phyloP scores from a whole-genome alignment of 2,113 vertebrate species.

The Ciconia stormi region DNA sequence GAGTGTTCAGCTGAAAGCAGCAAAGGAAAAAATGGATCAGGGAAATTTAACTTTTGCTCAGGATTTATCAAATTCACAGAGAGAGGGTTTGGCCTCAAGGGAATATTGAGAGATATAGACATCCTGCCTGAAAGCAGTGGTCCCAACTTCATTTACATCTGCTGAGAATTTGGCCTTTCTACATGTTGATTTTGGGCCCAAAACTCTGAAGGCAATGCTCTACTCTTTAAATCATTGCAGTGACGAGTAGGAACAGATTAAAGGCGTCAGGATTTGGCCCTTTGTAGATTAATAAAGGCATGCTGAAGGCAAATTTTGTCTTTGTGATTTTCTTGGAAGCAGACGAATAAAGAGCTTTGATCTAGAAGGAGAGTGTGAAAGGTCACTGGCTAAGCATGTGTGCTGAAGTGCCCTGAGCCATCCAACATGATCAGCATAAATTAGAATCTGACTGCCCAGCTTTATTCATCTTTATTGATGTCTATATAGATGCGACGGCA shows the following conservation, averaged over 20 bases:
- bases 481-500: conserved; percentile 42
- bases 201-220: background rate
- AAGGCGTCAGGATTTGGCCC: conserved; percentile 10
- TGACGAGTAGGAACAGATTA: background rate
- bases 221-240: background rate
- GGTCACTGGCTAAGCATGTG: conserved; percentile 55
- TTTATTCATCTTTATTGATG: conserved; percentile 59
- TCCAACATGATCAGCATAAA: conserved; percentile 56
- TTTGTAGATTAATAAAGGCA: conserved; percentile 46
- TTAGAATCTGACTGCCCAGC: conserved; percentile 56
- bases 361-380: conserved; percentile 50
- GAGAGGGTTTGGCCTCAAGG: background rate
- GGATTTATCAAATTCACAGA: background rate
- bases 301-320: conserved; percentile 55
- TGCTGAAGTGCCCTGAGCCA: conserved; percentile 54
- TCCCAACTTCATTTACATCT: background rate
- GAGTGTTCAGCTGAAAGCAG: background rate
- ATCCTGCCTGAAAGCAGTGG: background rate
- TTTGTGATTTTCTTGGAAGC: conserved; percentile 63
- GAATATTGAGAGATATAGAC: background rate
- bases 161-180: background rate
- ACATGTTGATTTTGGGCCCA: background rate
- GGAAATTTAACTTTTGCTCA: background rate
- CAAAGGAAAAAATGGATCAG: background rate
- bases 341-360: conserved; percentile 50